Evolutionary conservation across 1,140 invertebrate species (phyloP), one percentile per base, ranked within the genome.

Genomic region (Habropoda laboriosa): DNA sequence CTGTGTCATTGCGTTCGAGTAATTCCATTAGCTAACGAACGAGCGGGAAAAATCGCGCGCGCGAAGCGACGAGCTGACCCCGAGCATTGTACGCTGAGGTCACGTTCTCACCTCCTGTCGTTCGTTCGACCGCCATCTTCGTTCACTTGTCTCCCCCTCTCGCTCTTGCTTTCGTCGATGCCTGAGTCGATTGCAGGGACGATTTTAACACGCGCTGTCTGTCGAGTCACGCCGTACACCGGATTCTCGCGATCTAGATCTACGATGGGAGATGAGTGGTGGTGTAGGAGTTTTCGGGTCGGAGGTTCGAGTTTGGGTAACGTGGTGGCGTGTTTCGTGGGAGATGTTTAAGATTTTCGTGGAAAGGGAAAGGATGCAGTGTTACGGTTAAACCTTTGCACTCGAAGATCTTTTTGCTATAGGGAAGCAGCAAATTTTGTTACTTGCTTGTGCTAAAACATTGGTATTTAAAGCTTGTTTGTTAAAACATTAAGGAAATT

Each of bases 1-100:
- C 91, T 91, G 90, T 92, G 92, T 93, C 92, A 93, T 88, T 91
- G 90, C 86, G 90, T 88, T 90, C 91, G 90, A 92, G 91, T 92
- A 91, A 92, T 92, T 93, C 90, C 92, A 93, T 93, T 93, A 92
- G 87, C 88, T 86, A 87, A 91, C 87, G 87, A 90, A 88, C 76
- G 75, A 76, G 79, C 80, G 74, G 32, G 74, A 70, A 64, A 64
- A 76, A 74, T n/a, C n/a, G n/a, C n/a, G n/a, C 47, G 42, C 27
- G 42, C 21, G 71, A 35, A 2, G 18, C 24, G 24, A n/a, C 13
- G 24, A n/a, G n/a, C 51, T 49, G 53, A 79, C 80, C 64, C 47
- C 63, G 66, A 58, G 49, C 38, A 61, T 66, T 49, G 67, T 82
- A 47, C 74, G 8, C 40, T 4, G 51, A 40, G 82, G 73, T 86